A percentile compares a stretch with the other conserved stretches of the same genome.
These are phyloP conservation scores for Sussaba pulchella DNA, from an alignment of 2,888 invertebrate species.

Conservation along the genomic window DNA sequence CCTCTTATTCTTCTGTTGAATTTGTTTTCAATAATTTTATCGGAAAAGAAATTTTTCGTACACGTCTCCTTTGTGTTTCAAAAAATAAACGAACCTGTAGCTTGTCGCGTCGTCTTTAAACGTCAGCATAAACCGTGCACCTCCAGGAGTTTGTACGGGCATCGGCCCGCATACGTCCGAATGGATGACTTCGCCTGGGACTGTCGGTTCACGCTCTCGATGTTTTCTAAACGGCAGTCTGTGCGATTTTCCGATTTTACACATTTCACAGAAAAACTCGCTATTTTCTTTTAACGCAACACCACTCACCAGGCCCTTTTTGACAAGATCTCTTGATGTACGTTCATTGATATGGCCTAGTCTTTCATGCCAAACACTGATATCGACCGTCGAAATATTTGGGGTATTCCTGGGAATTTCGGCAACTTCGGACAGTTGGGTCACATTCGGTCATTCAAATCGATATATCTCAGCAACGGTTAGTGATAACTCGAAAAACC, in stretches of 20 bases:
- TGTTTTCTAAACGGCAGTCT: constrained; percentile 46
- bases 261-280: constrained; percentile 67
- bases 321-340: constrained; percentile 66
- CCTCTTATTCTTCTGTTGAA: constrained; percentile 27
- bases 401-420: no score
- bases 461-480: no score
- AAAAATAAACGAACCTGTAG: constrained; percentile 54
- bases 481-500: no score
- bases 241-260: constrained; percentile 53
- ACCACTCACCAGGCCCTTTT: constrained; percentile 58
- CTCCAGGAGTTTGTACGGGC: constrained; percentile 43
- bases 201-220: constrained; percentile 2
- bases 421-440: no score
- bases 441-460: no score
- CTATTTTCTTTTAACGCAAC: constrained; percentile 61
- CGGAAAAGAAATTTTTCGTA: constrained; percentile 44
- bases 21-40: no score
- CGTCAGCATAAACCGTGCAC: constrained; percentile 48
- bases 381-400: constrained; percentile 7
- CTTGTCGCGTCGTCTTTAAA: constrained; percentile 67
- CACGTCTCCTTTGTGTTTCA: constrained; percentile 53
- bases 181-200: constrained; percentile 60
- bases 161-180: constrained; percentile 60
- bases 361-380: constrained; percentile 52
- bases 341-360: constrained; percentile 70